These are phyloP conservation scores for Corythornis madagascariensis DNA, from an alignment of 2,113 vertebrate genomes.

Conservation along the genomic window DNA sequence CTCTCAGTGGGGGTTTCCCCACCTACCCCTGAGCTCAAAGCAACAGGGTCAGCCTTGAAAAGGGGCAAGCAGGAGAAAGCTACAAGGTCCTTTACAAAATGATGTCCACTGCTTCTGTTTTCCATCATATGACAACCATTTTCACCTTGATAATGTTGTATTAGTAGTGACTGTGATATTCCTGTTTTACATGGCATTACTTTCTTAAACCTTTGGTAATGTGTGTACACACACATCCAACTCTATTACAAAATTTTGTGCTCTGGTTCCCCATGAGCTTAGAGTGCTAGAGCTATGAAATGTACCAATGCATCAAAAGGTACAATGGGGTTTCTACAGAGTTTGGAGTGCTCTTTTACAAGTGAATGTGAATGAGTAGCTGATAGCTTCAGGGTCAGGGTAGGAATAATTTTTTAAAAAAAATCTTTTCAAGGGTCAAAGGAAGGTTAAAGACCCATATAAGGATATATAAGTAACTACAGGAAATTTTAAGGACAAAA, in stretches of 20 bases:
- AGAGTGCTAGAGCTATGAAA: not conserved
- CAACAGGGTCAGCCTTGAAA: rapidly evolving
- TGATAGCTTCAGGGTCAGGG: not conserved
- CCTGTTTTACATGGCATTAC: not conserved
- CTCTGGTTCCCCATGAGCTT: not conserved
- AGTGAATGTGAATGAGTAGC: not conserved
- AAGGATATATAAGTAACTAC: not conserved
- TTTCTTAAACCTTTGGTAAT: not conserved
- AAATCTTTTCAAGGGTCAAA: not conserved
- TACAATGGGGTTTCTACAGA: not conserved
- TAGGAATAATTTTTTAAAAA: not conserved
- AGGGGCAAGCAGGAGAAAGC: not conserved
- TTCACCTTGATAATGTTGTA: not conserved
- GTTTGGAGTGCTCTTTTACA: not conserved
- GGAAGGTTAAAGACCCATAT: not conserved
- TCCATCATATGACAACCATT: not conserved
- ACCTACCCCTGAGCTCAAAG: not conserved
- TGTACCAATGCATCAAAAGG: not conserved
- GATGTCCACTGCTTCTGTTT: not conserved
- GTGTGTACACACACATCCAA: rapidly evolving
- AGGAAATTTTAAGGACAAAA: not conserved
- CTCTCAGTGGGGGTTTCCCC: not conserved
- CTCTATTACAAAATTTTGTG: not conserved
- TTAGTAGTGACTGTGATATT: not conserved
- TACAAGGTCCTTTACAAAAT: not conserved